Percentiles rank a stretch among this genome's conserved stretches.
Conservation (phyloP, 2,888 invertebrate genomes). For the Tenthredo scrophulariae region DNA sequence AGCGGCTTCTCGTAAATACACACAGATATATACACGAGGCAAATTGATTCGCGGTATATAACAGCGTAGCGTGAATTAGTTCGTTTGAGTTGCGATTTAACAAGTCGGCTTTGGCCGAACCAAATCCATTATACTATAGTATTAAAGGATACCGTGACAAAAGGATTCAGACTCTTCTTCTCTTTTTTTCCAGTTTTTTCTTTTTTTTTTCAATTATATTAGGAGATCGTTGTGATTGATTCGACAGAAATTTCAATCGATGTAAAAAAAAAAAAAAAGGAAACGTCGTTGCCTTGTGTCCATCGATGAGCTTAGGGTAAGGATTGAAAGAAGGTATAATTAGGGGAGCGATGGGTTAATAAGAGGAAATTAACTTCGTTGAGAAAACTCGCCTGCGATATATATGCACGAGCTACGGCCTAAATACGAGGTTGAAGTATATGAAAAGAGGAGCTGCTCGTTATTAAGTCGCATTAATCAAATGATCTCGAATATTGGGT, state of each 20-base stretch:
- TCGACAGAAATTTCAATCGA: background rate
- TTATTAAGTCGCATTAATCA: conserved; percentile 51
- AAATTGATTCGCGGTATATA: conserved; percentile 13
- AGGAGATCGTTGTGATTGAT: background rate
- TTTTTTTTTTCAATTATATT: background rate
- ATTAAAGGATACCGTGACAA: no score
- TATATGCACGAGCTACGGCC: background rate
- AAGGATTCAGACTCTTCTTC: background rate
- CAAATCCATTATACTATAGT: background rate
- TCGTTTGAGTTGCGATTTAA: background rate
- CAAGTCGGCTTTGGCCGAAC: background rate
- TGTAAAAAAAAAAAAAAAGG: no score
- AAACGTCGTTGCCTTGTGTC: background rate
- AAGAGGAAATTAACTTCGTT: conserved; percentile 42
- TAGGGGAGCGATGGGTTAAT: conserved; percentile 24
- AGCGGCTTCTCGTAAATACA: background rate
- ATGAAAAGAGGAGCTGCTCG: background rate
- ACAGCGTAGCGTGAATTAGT: background rate
- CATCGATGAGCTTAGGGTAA: background rate
- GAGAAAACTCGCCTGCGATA: background rate
- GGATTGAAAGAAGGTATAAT: background rate
- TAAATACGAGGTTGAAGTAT: background rate
- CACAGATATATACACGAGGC: background rate
- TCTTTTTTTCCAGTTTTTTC: background rate
- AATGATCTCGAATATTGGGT: conserved; percentile 52